These are phyloP conservation scores for Epizoanthus rinbou DNA, from an alignment of 92 coral and sea anemone species.

Conservation along the genomic window DNA sequence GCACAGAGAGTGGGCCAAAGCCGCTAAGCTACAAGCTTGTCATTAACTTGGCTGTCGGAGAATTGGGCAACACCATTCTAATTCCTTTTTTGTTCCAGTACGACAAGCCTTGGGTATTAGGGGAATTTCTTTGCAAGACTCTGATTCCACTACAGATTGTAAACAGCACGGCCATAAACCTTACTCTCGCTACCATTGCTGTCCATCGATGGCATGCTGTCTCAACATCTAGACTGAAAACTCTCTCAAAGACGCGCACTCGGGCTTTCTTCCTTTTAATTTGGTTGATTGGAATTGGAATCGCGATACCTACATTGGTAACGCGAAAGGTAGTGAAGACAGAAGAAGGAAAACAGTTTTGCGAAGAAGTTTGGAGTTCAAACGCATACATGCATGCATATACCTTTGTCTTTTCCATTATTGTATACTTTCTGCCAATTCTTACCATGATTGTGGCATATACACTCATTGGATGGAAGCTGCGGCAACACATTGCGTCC, in stretches of 20 bases:
- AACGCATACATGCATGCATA: slow-evolving; percentile 18
- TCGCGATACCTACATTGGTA: no score
- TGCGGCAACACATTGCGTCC: slow-evolving; percentile 52
- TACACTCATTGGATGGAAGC: slow-evolving; percentile 64
- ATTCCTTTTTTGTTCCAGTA: slow-evolving; percentile 44
- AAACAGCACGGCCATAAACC: slow-evolving; percentile 52
- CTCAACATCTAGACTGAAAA: background rate
- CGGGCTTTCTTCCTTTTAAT: slow-evolving; percentile 40
- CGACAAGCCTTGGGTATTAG: slow-evolving; percentile 55
- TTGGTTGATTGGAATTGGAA: background rate
- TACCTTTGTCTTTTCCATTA: slow-evolving; percentile 44
- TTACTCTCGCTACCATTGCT: slow-evolving; percentile 62
- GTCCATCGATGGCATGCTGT: slow-evolving; percentile 42
- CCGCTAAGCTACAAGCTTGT: slow-evolving; percentile 68
- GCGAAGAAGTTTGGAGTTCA: slow-evolving; percentile 8
- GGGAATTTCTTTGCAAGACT: slow-evolving; percentile 55
- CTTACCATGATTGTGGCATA: slow-evolving; percentile 65
- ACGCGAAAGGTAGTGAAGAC: no score
- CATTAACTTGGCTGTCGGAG: slow-evolving; percentile 70
- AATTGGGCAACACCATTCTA: slow-evolving; percentile 56
- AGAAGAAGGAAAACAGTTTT: background rate
- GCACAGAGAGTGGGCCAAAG: slow-evolving; percentile 3
- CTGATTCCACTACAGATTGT: slow-evolving; percentile 56
- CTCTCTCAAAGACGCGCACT: background rate
- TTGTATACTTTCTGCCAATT: slow-evolving; percentile 60